Conservation (phyloP, 2,888 invertebrate species). For the Anodontia alba region DNA sequence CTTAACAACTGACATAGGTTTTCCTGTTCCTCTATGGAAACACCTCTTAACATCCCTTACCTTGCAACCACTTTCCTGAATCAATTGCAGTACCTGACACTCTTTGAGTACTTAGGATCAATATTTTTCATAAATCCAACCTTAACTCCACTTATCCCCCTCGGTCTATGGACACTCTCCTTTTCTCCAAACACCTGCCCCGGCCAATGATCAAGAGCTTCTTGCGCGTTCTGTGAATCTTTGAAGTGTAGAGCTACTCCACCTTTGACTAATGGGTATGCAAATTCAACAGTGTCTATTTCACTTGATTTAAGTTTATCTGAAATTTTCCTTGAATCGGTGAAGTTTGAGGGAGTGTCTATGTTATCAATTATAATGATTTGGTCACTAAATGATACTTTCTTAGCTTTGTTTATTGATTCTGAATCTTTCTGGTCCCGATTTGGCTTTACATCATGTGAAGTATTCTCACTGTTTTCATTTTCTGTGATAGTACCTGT, state of each 20-base stretch:
- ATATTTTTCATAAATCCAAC: not conserved
- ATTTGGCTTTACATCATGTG: not conserved
- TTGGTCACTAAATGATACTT: not conserved
- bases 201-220: not conserved
- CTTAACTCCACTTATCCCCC: not conserved
- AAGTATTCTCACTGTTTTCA: not conserved
- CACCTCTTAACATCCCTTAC: not conserved
- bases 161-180: not conserved
- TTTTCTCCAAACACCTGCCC: not conserved
- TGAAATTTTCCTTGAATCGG: not conserved
- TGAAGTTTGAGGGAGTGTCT: not conserved
- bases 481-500: not conserved
- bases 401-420: not conserved
- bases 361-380: not conserved
- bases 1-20: not conserved
- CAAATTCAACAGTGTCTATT: not conserved
- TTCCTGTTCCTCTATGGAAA: not conserved
- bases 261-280: not conserved
- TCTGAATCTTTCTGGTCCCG: not conserved
- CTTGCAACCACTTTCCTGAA: not conserved
- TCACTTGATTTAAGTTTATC: not conserved
- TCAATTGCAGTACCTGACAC: not conserved
- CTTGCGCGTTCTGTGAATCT: not conserved
- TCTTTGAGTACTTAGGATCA: not conserved
- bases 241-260: not conserved